Base-by-base conservation (phyloP, 1,140 invertebrate genomes). In the Cyrtorhinus lividipennis region DNA sequence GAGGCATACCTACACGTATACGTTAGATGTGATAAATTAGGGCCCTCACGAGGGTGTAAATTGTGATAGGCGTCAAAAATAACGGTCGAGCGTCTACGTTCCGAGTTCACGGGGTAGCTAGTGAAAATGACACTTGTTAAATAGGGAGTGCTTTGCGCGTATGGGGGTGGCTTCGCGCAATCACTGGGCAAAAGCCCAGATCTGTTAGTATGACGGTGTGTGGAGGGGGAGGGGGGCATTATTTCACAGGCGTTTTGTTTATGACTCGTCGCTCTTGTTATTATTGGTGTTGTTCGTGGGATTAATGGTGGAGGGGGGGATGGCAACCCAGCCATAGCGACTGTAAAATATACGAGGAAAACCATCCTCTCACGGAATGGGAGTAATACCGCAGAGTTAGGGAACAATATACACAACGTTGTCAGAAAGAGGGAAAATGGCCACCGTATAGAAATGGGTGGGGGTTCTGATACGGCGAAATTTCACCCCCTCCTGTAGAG, bases 221-320 rank as follows among this genome's bases (percentile, higher is more conserved):
- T 38, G 30, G 30, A 8, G 30, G 56, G 20, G 56, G 56, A 20
- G 38, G 38, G 24, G 20, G 25, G 58, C 27, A 59, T 59, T 59
- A 59, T 59, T 59, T 59, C 58, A 30, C 25, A 30, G 58, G 13
- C 58, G 58, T 59, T 59, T 59, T 59, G 23, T 59, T 59, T 59
- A 59, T 59, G 58, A 59, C 58, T 59, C 58, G 58, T 59, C 27
- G 58, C 58, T 59, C 58, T 59, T 59, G 58, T 59, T 59, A 59
- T 59, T 59, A 59, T 59, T 59, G 58, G 58, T 59, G 58, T 59
- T 59, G 58, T 59, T 30, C 24, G 24, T 18, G 15, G 58, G 58
- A 59, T 59, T 59, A 59, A 59, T 59, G 58, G 24, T 10, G 24
- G 58, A 22, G 58, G 38, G 58, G 58, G 25, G 24, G 18, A 58